Base-by-base conservation (phyloP, 2,113 vertebrate species). In the Elgaria multicarinata region DNA sequence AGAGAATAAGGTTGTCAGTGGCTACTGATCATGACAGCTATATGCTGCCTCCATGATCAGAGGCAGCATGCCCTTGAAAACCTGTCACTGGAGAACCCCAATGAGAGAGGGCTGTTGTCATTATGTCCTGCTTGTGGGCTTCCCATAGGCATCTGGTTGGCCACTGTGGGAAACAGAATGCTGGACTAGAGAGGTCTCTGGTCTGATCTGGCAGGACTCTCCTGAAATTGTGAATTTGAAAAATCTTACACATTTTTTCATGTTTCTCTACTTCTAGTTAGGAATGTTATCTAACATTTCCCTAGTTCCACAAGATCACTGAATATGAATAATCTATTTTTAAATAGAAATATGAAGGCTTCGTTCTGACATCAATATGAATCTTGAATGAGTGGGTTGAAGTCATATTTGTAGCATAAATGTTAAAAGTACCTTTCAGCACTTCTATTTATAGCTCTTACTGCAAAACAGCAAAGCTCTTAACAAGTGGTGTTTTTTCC, bases 371-470 rank as follows among this genome's bases (percentile, higher is more conserved):
- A 58, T 42, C 36, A 75, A 20, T 36, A n/a, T 67, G 36, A 31
- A 50, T 53, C 71, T 77, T 36, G n/a, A 76, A 31, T 53, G 81
- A 39, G 10, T 39, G 58, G 77, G 6, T 64, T 67, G 33, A 42
- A 74, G 36, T 33, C 50, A 44, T 81, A 82, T 50, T 76, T 77
- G 6, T 67, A 50, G 31, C 39, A 39, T 84, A 83, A 76, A 80
- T 76, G 69, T 53, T 42, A 50, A 66, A 83, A 78, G 22, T 10
- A 64, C 75, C 55, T 50, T 62, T 62, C 28, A 74, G 50, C 28
- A 55, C 50, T 64, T 67, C n/a, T 87, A 64, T 87, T 67, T 64
- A 66, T 22, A 76, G 71, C 78, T 91, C 84, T 58, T 74, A 86
- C 26, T 46, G 26, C 36, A 86, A 64, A 77, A 77, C 28, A 86